These are phyloP conservation scores for Platyscapa corneri DNA, from an alignment of 1,140 invertebrate genomes.

Conservation along the genomic window DNA sequence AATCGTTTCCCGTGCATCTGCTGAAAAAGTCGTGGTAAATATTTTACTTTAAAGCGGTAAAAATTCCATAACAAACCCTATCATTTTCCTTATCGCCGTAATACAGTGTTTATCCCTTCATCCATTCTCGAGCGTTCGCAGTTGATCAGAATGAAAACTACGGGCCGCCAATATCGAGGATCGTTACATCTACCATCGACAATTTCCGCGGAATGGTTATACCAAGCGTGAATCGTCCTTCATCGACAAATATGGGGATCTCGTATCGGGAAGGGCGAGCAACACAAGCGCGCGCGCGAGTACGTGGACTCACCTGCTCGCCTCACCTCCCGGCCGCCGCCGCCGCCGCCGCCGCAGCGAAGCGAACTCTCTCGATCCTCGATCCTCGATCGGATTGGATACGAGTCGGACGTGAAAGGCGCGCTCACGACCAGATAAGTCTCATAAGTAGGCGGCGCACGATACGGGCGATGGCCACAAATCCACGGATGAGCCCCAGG, in stretches of 20 bases:
- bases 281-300: no score
- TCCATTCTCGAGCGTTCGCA: not conserved
- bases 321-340: slow-evolving; percentile 4
- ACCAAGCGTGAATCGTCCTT: not conserved
- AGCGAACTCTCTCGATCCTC: slow-evolving; percentile 1
- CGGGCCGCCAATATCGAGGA: not conserved
- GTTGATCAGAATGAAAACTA: not conserved
- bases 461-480: slow-evolving; percentile 66
- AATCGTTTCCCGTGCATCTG: not conserved
- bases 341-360: not conserved
- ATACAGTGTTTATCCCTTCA: not conserved
- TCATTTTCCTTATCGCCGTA: not conserved
- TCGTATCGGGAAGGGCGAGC: not conserved
- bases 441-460: slow-evolving; percentile 70
- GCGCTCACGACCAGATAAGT: slow-evolving; percentile 60
- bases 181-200: not conserved
- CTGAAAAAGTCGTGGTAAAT: no score
- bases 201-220: not conserved
- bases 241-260: not conserved
- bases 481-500: slow-evolving; percentile 56
- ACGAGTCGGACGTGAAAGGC: slow-evolving; percentile 48
- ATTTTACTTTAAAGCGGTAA: no score
- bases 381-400: slow-evolving; percentile 43
- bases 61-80: not conserved
- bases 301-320: slow-evolving; percentile 24